Evolutionary conservation across 2,797 vertebrate genomes (phyloP), one percentile per base, ranked within the genome.

Genomic region (Pterois miles): DNA sequence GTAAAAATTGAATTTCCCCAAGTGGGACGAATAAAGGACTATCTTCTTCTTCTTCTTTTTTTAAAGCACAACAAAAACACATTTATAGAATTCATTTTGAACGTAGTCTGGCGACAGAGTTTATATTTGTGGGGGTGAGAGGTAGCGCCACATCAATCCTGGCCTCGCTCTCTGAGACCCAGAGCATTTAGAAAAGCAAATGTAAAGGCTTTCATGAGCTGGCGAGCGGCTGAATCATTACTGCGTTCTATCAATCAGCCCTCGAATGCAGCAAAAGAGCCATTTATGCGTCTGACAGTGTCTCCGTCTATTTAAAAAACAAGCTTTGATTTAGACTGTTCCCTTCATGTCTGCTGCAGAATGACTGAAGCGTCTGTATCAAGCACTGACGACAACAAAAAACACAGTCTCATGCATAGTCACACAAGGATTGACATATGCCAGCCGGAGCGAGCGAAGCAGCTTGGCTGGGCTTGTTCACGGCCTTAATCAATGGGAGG

Each of bases 401-500:
- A 71, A 82, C 36, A 76, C 63, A 76, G 66, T 23, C 64, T 85
- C 65, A 74, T 81, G 72, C 54, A 33, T 34, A 77, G 80, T 82
- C 85, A 86, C 86, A 82, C 78, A 78, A 82, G 88, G 86, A 87
- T 80, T 89, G 90, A 92, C 88, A 91, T 92, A 89, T 89, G 86
- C 85, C 83, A 87, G 87, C 65, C 78, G 23, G 74, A 82, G 87
- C 79, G 63, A 89, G 78, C 40, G 89, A 82, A 77, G 84, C 89
- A 87, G 87, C 86, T 85, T 80, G 84, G 78, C 86, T 78, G 81
- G 80, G 84, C 82, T 88, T 81, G 76, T 81, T 86, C 87, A 71
- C 70, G 74, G 87, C 84, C 88, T 80, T 89, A 91, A 91, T 91
- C 92, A 90, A 92, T 90, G 78, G 89, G 78, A 89, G 82, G 86